A percentile compares a stretch with the other conserved stretches of the same genome.
phyloP scores from a whole-genome alignment of 2,113 vertebrate species.

The Anser cygnoides region DNA sequence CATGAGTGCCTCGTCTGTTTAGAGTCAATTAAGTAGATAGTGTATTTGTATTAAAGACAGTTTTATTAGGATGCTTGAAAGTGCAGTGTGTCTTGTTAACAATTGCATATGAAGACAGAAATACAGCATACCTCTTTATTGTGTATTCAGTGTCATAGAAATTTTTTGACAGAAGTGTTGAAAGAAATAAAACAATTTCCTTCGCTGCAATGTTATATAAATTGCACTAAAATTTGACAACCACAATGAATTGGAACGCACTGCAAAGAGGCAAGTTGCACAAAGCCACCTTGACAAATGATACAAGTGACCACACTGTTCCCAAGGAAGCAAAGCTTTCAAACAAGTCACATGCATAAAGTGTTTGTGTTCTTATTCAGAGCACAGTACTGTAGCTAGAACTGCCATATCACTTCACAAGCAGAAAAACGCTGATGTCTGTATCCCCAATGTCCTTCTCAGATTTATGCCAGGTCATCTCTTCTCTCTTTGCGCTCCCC shows the following conservation, averaged over 20 bases:
- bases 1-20: neutral
- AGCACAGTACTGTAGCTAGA: neutral
- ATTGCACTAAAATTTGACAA: slow-evolving; percentile 42
- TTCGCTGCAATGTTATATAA: slow-evolving; percentile 45
- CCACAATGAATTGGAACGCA: slow-evolving; percentile 29
- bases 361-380: slow-evolving; percentile 13
- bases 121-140: slow-evolving; percentile 73
- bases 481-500: neutral
- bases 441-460: slow-evolving; percentile 37
- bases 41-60: slow-evolving; percentile 11
- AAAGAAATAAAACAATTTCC: slow-evolving; percentile 61
- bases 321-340: slow-evolving; percentile 71
- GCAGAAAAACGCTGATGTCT: slow-evolving; percentile 14
- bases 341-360: slow-evolving; percentile 60
- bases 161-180: slow-evolving; percentile 67
- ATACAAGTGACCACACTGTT: slow-evolving; percentile 39
- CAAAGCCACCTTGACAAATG: slow-evolving; percentile 23
- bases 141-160: slow-evolving; percentile 50
- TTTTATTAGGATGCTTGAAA: slow-evolving; percentile 49
- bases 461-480: neutral
- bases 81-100: slow-evolving; percentile 22
- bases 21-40: slow-evolving; percentile 6
- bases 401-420: slow-evolving; percentile 6
- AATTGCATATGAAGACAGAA: slow-evolving; percentile 45
- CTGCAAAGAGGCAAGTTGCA: slow-evolving; percentile 57